Percentiles rank a stretch among this genome's conserved stretches.
Evolutionary conservation across 2,113 vertebrate genomes (phyloP).

Genomic region (Galeopterus variegatus): DNA sequence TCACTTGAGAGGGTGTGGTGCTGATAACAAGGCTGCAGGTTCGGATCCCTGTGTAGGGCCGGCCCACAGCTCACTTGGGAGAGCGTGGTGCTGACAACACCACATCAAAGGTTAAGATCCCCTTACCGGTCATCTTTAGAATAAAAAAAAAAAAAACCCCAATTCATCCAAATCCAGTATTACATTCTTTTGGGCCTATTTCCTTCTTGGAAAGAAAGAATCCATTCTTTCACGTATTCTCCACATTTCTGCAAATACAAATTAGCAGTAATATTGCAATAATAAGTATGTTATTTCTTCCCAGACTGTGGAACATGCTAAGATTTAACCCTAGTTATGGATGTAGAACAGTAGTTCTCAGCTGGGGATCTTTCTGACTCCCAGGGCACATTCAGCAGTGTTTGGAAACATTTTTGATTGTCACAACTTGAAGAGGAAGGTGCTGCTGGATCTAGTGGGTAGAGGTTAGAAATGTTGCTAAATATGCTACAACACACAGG

Average conservation of each 20-base stretch:
- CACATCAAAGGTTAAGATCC: too few relatives aligned
- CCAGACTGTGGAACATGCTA: background rate
- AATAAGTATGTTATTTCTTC: background rate
- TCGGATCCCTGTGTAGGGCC: too few relatives aligned
- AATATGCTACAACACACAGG: background rate
- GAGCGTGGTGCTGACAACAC: too few relatives aligned
- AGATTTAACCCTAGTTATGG: background rate
- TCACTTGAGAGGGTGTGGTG: too few relatives aligned
- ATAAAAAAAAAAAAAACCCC: too few relatives aligned
- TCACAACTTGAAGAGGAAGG: background rate
- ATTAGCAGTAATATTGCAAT: background rate
- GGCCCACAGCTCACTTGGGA: too few relatives aligned
- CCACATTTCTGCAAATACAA: background rate
- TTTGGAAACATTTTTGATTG: background rate
- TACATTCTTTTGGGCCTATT: background rate
- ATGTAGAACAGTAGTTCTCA: background rate
- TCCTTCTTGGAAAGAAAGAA: background rate
- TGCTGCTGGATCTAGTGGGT: background rate
- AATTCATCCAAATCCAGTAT: background rate
- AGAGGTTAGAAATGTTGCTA: background rate
- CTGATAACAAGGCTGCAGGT: too few relatives aligned
- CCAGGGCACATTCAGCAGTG: background rate
- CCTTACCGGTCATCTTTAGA: too few relatives aligned
- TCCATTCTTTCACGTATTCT: background rate
- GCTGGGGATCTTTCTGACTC: background rate